These are phyloP conservation scores for Thomomys bottae DNA, from an alignment of 2,113 vertebrate genomes.

Conservation along the genomic window DNA sequence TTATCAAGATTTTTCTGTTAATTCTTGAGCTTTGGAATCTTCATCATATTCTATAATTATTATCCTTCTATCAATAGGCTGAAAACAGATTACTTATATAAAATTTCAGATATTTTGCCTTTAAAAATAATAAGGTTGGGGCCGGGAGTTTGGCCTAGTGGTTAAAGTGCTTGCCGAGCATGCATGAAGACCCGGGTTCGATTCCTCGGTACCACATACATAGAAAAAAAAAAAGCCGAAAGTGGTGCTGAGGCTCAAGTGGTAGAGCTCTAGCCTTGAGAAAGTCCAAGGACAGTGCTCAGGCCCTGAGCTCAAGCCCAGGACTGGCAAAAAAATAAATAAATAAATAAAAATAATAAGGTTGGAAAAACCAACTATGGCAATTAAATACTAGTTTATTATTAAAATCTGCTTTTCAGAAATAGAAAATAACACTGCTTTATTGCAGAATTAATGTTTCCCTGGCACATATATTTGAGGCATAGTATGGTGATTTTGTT, in stretches of 20 bases:
- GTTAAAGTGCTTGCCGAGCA: too few species aligned
- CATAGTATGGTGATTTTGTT: background rate
- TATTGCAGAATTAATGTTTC: background rate
- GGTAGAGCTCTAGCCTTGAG: too few species aligned
- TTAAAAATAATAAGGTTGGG: background rate
- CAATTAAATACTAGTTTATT: background rate
- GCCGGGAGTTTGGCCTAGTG: too few species aligned
- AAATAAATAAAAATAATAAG: background rate
- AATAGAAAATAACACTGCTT: constrained; percentile 8
- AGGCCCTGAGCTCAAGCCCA: too few species aligned
- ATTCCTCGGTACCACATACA: too few species aligned
- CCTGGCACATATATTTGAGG: background rate
- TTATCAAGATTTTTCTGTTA: background rate
- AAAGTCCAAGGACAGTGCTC: too few species aligned
- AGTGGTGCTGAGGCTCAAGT: too few species aligned
- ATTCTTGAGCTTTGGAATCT: background rate
- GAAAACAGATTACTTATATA: background rate
- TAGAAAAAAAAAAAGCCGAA: too few species aligned
- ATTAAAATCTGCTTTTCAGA: constrained; percentile 32
- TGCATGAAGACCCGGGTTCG: too few species aligned
- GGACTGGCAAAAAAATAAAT: too few species aligned
- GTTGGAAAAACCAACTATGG: background rate
- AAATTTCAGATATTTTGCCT: background rate
- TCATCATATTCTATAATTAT: background rate
- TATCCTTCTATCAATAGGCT: background rate